Evolutionary conservation across 1,140 invertebrate species (phyloP), one percentile per base, ranked within the genome.

Genomic region (Anastrepha ludens): DNA sequence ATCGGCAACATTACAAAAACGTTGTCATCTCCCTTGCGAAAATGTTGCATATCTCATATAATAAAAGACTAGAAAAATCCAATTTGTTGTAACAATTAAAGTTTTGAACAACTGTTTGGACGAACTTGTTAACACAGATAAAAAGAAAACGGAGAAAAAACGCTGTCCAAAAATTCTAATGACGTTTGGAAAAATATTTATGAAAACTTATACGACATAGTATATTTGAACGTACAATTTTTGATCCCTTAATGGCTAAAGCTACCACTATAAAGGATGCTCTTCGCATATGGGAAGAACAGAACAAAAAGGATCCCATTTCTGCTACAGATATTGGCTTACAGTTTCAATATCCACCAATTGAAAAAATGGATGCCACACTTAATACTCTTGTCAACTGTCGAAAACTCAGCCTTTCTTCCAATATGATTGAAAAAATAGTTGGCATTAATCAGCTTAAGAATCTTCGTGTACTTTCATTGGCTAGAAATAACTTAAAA

Each of bases 351-450:
- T 97, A 95, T 95, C 96, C 96, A 15, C 97, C 97, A 0, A 96
- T 97, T 59, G 96, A 97, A 92, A 97, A 97, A 94, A 97, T 97
- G 96, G 96, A 97, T 88, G 95, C 95, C 89, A 94, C 95, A 1
- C 90, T 97, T 1, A 94, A 95, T 2, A 93, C 92, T 5, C 93
- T 97, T 7, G 91, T 91, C 3, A 95, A 95, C 88, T 97, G 97
- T 94, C 95, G 97, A 93, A 97, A 97, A 93, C 92, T 98, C 11
- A 97, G 97, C 60, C 92, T 99, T 9, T 98, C 98, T 1, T 98
- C 98, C 47, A 99, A 99, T 90, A 96, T 96, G 95, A 98, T 99
- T 89, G 98, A 99, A 93, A 98, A 98, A 93, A 97, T 98, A 50
- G 94, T 95, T 8, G 95, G 95, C 13, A 91, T 98, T 7, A 96